Conservation (phyloP, 1,140 invertebrate species). For the Oreohelix idahoensis region DNA sequence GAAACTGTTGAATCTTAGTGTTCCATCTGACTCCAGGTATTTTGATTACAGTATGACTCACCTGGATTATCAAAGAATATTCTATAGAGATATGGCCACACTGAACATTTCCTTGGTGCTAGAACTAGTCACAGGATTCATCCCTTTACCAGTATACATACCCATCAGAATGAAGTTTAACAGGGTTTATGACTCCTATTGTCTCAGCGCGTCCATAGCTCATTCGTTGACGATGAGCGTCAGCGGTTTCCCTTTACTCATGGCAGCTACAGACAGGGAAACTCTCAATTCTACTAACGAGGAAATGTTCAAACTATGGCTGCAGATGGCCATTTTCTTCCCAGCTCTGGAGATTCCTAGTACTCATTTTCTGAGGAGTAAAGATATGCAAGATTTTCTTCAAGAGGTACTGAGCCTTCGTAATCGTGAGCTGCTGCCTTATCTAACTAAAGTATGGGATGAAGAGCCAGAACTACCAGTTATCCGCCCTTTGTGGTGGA, state of each 20-base stretch:
- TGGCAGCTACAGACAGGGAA: slow-evolving; percentile 94
- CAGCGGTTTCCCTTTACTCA: slow-evolving; percentile 86
- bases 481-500: slow-evolving; percentile 91
- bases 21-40: slow-evolving; percentile 44
- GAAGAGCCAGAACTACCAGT: slow-evolving; percentile 55
- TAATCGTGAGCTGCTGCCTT: slow-evolving; percentile 66
- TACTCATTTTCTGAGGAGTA: slow-evolving; percentile 88
- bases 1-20: slow-evolving; percentile 45
- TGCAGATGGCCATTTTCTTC: slow-evolving; percentile 88
- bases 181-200: slow-evolving; percentile 14
- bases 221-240: slow-evolving; percentile 86
- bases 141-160: slow-evolving; percentile 43
- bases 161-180: slow-evolving; percentile 35
- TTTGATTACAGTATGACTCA: slow-evolving; percentile 46
- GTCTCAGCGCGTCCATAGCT: slow-evolving; percentile 78
- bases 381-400: slow-evolving; percentile 78
- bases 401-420: slow-evolving; percentile 81
- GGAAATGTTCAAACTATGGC: slow-evolving; percentile 90
- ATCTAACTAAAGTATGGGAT: slow-evolving; percentile 38
- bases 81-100: slow-evolving; percentile 33
- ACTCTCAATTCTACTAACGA: slow-evolving; percentile 80
- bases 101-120: slow-evolving; percentile 44
- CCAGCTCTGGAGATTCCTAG: slow-evolving; percentile 87
- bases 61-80: slow-evolving; percentile 47
- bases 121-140: slow-evolving; percentile 49